Evolutionary conservation across 2,797 vertebrate genomes (phyloP).

Genomic region (Gymnothorax reevesii): DNA sequence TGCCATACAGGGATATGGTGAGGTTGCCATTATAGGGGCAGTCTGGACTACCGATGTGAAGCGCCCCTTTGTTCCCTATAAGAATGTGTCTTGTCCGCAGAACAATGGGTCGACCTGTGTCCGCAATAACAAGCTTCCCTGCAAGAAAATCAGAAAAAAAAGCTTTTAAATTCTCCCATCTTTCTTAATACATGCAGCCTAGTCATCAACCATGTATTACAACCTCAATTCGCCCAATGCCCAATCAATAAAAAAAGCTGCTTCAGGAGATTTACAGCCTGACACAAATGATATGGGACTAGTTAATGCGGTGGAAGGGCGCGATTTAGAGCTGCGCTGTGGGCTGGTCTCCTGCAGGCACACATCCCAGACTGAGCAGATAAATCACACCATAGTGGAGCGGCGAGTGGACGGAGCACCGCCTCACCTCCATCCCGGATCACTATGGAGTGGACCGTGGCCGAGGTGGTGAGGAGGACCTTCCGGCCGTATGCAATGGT

Average conservation of each 20-base stretch:
- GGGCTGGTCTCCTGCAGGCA: background rate
- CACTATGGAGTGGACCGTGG: constrained; percentile 86
- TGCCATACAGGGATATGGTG: constrained; percentile 87
- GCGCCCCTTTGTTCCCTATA: constrained; percentile 82
- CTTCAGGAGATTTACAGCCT: background rate
- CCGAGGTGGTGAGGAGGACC: constrained; percentile 83
- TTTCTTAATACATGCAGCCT: background rate
- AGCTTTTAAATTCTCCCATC: background rate
- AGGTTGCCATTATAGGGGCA: constrained; percentile 88
- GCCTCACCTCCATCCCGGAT: constrained; percentile 83
- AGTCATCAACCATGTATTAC: background rate
- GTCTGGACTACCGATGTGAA: constrained; percentile 84
- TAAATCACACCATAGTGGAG: background rate
- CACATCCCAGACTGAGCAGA: background rate
- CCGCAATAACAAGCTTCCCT: constrained; percentile 91
- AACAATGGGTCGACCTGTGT: constrained; percentile 74
- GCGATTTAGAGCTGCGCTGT: constrained; percentile 17
- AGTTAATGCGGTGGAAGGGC: constrained; percentile 15
- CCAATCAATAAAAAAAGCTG: background rate
- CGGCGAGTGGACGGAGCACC: background rate
- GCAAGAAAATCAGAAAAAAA: constrained; percentile 28
- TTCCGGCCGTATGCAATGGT: constrained; percentile 75
- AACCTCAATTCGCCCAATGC: background rate
- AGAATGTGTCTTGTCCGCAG: constrained; percentile 87
- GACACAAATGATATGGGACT: constrained; percentile 22